phyloP scores from a whole-genome alignment of 2,797 vertebrate genomes.

The Clarias platycephalus region DNA sequence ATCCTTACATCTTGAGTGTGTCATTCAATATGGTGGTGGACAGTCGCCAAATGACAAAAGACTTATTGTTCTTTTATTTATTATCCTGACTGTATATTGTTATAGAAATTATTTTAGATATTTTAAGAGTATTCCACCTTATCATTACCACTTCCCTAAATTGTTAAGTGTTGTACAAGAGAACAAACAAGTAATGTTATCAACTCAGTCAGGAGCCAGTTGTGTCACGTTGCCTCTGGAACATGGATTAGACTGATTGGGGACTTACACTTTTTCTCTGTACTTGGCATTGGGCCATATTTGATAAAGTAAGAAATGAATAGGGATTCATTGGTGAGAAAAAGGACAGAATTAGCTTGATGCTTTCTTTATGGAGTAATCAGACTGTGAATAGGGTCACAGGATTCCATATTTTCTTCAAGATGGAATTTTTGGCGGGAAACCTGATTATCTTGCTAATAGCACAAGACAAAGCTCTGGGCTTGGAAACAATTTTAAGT shows the following conservation, averaged over 20 bases:
- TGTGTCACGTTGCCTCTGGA: neutral
- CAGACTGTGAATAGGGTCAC: neutral
- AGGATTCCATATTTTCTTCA: neutral
- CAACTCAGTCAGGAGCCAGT: neutral
- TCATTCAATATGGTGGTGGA: no score
- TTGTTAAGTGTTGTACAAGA: neutral
- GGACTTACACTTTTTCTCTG: neutral
- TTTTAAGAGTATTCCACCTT: neutral
- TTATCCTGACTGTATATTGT: no score
- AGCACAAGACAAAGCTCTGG: neutral
- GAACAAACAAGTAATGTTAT: neutral
- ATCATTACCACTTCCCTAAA: neutral
- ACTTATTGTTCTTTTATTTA: no score
- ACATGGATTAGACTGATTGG: neutral
- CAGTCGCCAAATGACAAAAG: no score
- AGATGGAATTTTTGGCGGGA: neutral
- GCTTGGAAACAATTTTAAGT: neutral
- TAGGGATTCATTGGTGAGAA: neutral
- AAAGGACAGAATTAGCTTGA: neutral
- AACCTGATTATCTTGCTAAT: neutral
- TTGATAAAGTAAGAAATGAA: conserved; percentile 7
- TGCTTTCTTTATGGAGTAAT: conserved; percentile 2
- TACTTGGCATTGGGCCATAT: neutral
- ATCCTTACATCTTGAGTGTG: no score
- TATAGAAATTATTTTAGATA: neutral